Conservation (phyloP, 2,888 invertebrate species). For the Tipula confusa region DNA sequence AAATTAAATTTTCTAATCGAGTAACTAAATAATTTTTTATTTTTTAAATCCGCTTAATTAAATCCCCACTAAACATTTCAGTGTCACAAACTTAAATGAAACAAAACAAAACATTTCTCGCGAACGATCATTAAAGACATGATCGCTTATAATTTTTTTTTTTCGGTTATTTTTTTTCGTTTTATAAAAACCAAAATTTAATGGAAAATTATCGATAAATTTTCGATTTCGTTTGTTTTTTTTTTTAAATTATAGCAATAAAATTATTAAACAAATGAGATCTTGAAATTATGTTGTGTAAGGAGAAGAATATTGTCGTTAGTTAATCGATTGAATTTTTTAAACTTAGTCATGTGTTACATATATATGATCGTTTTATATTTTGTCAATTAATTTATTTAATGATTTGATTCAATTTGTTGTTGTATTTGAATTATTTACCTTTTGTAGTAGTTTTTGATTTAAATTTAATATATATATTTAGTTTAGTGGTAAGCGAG, state of each 20-base stretch:
- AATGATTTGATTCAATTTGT: conserved; percentile 29
- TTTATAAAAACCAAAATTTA: neutral
- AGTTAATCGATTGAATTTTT: neutral
- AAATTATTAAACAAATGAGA: conserved; percentile 5
- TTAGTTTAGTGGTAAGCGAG: no score
- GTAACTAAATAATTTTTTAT: neutral
- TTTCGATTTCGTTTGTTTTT: neutral
- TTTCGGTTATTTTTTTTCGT: no score
- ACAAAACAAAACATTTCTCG: neutral
- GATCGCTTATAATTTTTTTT: no score
- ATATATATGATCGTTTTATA: neutral
- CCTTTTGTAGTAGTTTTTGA: conserved; percentile 12
- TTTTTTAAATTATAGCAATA: neutral
- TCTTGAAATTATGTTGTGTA: neutral
- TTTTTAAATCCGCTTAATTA: neutral
- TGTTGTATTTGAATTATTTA: neutral
- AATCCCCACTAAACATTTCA: conserved; percentile 1
- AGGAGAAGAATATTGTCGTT: neutral
- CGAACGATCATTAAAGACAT: neutral
- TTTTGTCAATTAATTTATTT: conserved; percentile 29
- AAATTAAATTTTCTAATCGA: no score
- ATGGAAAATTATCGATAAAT: neutral
- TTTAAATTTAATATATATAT: no score
- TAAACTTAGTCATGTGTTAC: conserved; percentile 27
- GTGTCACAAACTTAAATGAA: neutral